Conservation (phyloP, 1,140 invertebrate species). For the Papilio polytes region DNA sequence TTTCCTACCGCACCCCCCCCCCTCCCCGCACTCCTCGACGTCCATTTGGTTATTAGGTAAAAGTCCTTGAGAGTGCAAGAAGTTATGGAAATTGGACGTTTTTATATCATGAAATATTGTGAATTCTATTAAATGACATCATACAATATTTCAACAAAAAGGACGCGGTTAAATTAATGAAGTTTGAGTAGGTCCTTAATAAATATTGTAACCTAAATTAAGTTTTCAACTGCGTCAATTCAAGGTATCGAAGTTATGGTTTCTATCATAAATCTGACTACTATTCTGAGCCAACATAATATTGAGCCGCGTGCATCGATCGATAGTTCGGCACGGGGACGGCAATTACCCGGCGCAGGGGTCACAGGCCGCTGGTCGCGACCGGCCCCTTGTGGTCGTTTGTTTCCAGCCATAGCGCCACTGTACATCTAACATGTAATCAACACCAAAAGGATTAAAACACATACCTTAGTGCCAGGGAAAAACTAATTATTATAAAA, state of each 20-base stretch:
- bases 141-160: not conserved
- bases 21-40: not conserved
- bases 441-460: not conserved
- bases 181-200: not conserved
- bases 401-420: not conserved
- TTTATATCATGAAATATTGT: not conserved
- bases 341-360: conserved; percentile 4
- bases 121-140: not conserved
- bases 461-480: not conserved
- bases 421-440: not conserved
- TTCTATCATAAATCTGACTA: not conserved
- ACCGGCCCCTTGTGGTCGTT: not conserved
- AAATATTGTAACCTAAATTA: not conserved
- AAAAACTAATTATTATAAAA: not conserved
- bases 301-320: not conserved
- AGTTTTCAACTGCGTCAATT: not conserved
- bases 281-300: not conserved
- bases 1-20: not conserved
- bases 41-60: conserved; percentile 12
- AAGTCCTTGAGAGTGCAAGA: conserved; percentile 4
- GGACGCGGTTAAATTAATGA: not conserved
- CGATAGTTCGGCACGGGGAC: not conserved
- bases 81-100: not conserved
- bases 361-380: conserved; percentile 14
- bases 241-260: not conserved